Evolutionary conservation across 53 echinoderm and acorn worm species (phyloP).

Genomic region (Temnopleurus reevesii): DNA sequence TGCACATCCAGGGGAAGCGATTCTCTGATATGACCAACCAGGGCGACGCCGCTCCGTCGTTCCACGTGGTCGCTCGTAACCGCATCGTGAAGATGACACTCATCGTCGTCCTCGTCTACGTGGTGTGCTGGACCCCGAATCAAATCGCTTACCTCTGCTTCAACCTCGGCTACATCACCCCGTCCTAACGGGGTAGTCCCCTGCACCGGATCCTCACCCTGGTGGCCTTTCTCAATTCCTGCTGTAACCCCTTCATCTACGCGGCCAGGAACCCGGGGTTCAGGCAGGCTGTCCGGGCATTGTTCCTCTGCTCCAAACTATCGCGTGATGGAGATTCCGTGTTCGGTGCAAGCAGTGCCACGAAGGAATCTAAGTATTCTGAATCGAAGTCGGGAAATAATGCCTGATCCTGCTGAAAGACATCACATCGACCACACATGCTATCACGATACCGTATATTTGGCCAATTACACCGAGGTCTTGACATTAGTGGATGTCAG

Average conservation of each 20-base stretch:
- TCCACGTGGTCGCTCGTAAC: constrained; percentile 68
- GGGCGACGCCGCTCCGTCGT: constrained; percentile 10
- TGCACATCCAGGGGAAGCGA: constrained; percentile 58
- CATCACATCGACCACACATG: background rate
- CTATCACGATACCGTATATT: background rate
- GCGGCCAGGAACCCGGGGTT: constrained; percentile 49
- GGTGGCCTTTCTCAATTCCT: constrained; percentile 73
- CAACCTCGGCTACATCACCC: constrained; percentile 61
- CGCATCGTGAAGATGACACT: constrained; percentile 73
- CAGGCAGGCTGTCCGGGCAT: background rate
- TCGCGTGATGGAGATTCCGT: background rate
- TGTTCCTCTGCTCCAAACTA: background rate
- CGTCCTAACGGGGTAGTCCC: constrained; percentile 56
- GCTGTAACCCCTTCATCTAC: constrained; percentile 75
- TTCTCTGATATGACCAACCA: constrained; percentile 44
- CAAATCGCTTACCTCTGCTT: constrained; percentile 68
- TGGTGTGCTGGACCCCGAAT: constrained; percentile 75
- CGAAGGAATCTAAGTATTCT: background rate
- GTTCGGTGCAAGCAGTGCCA: background rate
- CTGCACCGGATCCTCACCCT: constrained; percentile 65
- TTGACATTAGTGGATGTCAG: background rate
- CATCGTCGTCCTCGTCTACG: constrained; percentile 72
- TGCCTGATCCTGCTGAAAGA: background rate
- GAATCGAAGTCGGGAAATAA: background rate
- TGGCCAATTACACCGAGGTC: background rate